Percentiles rank a stretch among this genome's conserved stretches.
These are phyloP conservation scores for Caenorhabditis sp. DNA, from an alignment of 2,888 invertebrate species.

Conservation along the genomic window DNA sequence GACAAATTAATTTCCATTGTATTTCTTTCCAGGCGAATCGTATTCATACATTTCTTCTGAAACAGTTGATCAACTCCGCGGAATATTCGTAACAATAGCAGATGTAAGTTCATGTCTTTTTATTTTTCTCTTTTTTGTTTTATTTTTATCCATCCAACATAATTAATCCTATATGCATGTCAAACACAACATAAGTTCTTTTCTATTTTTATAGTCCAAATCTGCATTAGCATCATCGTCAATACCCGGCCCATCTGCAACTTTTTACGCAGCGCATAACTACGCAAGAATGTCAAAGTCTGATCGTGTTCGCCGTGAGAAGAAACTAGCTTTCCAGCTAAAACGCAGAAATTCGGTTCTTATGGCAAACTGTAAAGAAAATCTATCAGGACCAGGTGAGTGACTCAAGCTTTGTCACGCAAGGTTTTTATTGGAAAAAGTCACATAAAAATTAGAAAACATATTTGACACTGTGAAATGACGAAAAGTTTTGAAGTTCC, in stretches of 20 bases:
- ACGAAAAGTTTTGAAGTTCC: too few species aligned
- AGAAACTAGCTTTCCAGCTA: constrained; percentile 29
- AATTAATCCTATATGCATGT: constrained; percentile 1
- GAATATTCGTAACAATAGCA: constrained; percentile 19
- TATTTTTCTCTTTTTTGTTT: neutral
- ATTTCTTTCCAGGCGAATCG: constrained; percentile 15
- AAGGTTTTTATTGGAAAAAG: too few species aligned
- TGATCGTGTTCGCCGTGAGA: constrained; percentile 26
- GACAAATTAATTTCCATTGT: neutral
- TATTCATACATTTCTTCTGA: neutral
- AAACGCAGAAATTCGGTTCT: constrained; percentile 30
- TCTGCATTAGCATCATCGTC: neutral
- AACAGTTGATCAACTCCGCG: constrained; percentile 20
- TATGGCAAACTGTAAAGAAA: constrained; percentile 17
- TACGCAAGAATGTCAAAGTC: constrained; percentile 26
- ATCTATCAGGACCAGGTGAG: neutral
- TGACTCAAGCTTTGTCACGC: too few species aligned
- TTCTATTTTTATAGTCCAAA: neutral
- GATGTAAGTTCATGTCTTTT: constrained; percentile 22
- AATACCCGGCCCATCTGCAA: neutral
- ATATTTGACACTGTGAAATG: too few species aligned
- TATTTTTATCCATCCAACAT: neutral
- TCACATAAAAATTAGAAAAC: too few species aligned
- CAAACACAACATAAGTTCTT: neutral
- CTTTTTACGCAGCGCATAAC: neutral